A percentile compares a stretch with the other conserved stretches of the same genome.
Conservation (phyloP, 2,888 invertebrate genomes). For the Ormyrus labotus region DNA sequence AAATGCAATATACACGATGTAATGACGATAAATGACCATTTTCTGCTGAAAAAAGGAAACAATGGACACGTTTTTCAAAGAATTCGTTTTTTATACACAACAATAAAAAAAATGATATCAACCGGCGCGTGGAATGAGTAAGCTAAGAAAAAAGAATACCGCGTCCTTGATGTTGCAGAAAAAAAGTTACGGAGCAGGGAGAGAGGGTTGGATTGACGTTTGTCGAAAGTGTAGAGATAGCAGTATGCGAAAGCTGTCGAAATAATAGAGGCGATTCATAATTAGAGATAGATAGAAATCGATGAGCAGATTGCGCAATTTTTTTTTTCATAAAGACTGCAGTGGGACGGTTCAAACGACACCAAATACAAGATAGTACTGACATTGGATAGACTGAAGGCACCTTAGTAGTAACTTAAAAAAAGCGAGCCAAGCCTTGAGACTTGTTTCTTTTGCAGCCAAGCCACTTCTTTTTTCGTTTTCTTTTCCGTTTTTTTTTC, state of each 20-base stretch:
- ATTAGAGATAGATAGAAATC: conserved; percentile 52
- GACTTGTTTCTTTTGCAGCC: conserved; percentile 34
- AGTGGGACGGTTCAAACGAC: conserved; percentile 75
- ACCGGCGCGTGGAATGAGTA: conserved; percentile 36
- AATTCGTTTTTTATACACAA: conserved; percentile 44
- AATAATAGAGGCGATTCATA: conserved; percentile 21
- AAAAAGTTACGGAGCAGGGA: not conserved
- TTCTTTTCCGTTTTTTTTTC: conserved; percentile 19
- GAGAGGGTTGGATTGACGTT: conserved; percentile 42
- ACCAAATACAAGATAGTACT: conserved; percentile 77
- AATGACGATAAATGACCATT: conserved; percentile 70
- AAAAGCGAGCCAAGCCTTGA: conserved; percentile 41
- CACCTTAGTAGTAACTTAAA: conserved; percentile 75
- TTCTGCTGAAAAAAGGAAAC: conserved; percentile 55
- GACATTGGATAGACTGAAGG: conserved; percentile 76
- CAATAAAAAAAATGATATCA: conserved; percentile 25
- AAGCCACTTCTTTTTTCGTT: conserved; percentile 29
- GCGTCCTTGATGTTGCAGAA: conserved; percentile 34
- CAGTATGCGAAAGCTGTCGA: conserved; percentile 16
- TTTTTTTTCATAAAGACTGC: conserved; percentile 70
- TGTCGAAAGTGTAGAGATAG: conserved; percentile 36
- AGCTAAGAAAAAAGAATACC: conserved; percentile 26
- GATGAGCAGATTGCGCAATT: conserved; percentile 51
- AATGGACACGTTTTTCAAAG: conserved; percentile 38
- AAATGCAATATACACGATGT: conserved; percentile 73